phyloP scores from a whole-genome alignment of 2,113 vertebrate species.

The Peromyscus polionotus region DNA sequence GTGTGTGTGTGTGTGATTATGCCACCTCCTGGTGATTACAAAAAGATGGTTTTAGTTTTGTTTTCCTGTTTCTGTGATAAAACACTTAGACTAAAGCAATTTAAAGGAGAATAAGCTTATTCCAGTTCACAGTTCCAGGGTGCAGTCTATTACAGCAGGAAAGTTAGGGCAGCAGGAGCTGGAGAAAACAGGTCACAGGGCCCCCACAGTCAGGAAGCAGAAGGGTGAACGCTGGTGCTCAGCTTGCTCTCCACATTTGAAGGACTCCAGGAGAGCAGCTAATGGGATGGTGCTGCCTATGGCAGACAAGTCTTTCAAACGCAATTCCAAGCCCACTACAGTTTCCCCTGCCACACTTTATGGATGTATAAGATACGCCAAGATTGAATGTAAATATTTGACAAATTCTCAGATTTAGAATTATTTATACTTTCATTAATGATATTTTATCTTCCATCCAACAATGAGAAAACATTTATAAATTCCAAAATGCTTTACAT shows the following conservation, averaged over 20 bases:
- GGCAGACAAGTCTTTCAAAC: not conserved
- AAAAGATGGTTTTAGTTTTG: not conserved
- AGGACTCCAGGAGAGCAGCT: not conserved
- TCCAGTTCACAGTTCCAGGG: not conserved
- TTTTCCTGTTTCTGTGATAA: not conserved
- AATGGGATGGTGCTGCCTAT: not conserved
- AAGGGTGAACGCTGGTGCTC: not conserved
- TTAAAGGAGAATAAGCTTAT: not conserved
- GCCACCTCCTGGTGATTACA: not conserved
- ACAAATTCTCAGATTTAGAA: not conserved
- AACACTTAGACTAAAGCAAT: not conserved
- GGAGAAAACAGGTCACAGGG: not conserved
- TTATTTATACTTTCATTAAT: constrained; percentile 38
- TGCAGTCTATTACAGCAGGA: not conserved
- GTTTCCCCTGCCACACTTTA: not conserved
- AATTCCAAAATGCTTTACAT: constrained; percentile 35
- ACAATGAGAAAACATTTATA: constrained; percentile 17
- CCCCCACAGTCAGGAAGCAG: not conserved
- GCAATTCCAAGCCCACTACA: not conserved
- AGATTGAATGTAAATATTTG: not conserved
- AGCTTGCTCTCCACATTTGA: not conserved
- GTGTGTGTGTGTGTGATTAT: not conserved
- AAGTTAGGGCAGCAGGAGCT: not conserved
- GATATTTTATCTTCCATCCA: constrained; percentile 30
- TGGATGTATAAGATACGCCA: not conserved